Base-by-base conservation (phyloP, 2,888 invertebrate species). In the Abrostola triplasia region DNA sequence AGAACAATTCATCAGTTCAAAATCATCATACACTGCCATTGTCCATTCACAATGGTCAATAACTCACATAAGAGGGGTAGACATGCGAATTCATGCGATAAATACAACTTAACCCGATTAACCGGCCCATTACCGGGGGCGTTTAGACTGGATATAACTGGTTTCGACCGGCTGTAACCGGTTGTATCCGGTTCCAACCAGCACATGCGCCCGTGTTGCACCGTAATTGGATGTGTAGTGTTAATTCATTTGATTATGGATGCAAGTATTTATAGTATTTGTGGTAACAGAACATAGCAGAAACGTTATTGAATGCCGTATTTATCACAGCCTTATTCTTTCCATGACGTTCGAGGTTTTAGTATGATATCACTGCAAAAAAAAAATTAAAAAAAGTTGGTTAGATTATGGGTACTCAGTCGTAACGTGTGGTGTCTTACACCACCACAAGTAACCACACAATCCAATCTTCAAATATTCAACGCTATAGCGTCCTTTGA, bases 101-200 rank as follows among this genome's bases (percentile, higher is more conserved):
- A 81, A 81, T 76, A 81, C 77, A 73, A 70, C 64, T 71, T 64
- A 66, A 65, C 49, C 66, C 73, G 76, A 79, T 81, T 83, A 79
- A 73, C 61, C 66, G 77, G 70, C 51, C 74, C 66, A 82, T 83
- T 80, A 81, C 76, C 66, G 73, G 70, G 73, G 70, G 41, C 70
- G 75, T 80, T 79, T 72, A 75, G 72, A 72, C 76, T 71, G 76
- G 70, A 75, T 79, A 76, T 79, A 79, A 70, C 77, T 68, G 76
- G 81, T 77, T 77, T 80, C 74, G 67, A 73, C 77, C 73, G 72
- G 75, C 64, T 73, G 71, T 72, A 59, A 74, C 77, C 52, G 49
- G 68, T 56, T 67, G 67, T 64, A 76, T 59, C 74, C 59, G 37
- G 59, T 60, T 64, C 59, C 7, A 47, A 55, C 64, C 59, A 44